Evolutionary conservation across 1,140 invertebrate genomes (phyloP).

Genomic region (Himalopsyche phryganea): DNA sequence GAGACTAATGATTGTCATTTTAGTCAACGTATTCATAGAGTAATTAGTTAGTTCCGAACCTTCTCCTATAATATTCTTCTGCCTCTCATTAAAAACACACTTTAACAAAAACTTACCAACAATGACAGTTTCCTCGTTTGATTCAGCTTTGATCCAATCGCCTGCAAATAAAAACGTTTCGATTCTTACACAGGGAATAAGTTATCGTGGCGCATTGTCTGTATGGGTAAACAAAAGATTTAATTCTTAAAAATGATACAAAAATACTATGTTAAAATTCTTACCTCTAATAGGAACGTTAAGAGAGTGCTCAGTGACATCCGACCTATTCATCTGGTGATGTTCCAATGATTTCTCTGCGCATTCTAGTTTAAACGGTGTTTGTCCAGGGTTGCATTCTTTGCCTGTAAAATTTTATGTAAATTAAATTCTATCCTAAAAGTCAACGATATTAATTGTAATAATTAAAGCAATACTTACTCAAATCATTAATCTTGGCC

Average conservation of each 20-base stretch:
- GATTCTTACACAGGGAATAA: no score
- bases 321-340: conserved; percentile 2
- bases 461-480: conserved; percentile 20
- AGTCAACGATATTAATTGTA: no score
- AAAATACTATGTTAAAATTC: not conserved
- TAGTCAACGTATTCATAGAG: no score
- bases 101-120: conserved; percentile 26
- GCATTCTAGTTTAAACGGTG: conserved; percentile 17
- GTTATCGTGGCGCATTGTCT: no score
- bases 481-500: conserved; percentile 18
- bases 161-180: conserved; percentile 20
- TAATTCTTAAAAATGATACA: no score
- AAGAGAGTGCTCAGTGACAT: conserved; percentile 12
- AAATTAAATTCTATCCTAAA: no score
- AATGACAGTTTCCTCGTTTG: conserved; percentile 15
- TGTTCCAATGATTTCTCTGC: conserved; percentile 5
- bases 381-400: conserved; percentile 21
- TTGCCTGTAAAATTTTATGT: conserved; percentile 18
- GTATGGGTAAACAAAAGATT: no score
- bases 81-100: no score
- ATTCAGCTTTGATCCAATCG: conserved; percentile 29
- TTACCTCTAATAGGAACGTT: conserved; percentile 25
- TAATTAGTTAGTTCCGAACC: no score
- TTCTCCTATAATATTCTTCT: no score
- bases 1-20: no score